phyloP scores from a whole-genome alignment of 2,888 invertebrate species.

The Drosophila setosimentum region DNA sequence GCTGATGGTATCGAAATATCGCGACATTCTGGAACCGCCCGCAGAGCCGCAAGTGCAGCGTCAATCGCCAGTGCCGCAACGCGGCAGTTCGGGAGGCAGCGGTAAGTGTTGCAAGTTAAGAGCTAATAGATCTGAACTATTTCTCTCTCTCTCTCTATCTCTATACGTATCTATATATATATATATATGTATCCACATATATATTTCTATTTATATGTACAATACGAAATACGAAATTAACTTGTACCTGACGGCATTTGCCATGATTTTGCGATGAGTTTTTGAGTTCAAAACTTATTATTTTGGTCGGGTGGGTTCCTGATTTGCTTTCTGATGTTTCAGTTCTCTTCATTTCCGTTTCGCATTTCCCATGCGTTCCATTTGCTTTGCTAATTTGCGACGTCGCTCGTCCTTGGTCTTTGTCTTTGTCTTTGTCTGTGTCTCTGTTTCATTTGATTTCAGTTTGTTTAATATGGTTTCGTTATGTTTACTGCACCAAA shows the following conservation, averaged over 20 bases:
- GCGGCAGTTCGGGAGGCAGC: slow-evolving; percentile 83
- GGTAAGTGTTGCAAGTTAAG: slow-evolving; percentile 77
- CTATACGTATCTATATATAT: not conserved
- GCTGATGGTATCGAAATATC: slow-evolving; percentile 99
- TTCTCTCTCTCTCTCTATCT: not conserved
- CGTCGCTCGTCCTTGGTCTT: slow-evolving; percentile 28
- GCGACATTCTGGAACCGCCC: slow-evolving; percentile 99
- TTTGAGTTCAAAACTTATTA: slow-evolving; percentile 2
- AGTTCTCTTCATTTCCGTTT: slow-evolving; percentile 12
- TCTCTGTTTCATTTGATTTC: slow-evolving; percentile 39
- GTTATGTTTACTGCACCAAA: slow-evolving; percentile 65
- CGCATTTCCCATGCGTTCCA: slow-evolving; percentile 42
- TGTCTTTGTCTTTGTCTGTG: slow-evolving; percentile 2
- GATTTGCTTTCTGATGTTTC: slow-evolving; percentile 19
- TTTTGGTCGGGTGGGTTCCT: slow-evolving; percentile 43
- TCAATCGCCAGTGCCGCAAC: slow-evolving; percentile 86
- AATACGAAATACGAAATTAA: slow-evolving; percentile 17
- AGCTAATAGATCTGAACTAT: not conserved
- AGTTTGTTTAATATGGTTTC: slow-evolving; percentile 29
- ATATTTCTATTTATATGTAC: slow-evolving; percentile 1
- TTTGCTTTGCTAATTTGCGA: slow-evolving; percentile 40
- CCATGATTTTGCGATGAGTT: slow-evolving; percentile 5
- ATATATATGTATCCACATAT: not conserved
- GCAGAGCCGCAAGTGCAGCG: slow-evolving; percentile 89
- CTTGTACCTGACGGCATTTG: slow-evolving; percentile 29